Conservation (phyloP, 2,113 vertebrate species). For the Sinocyclocheilus maitianheensis region DNA sequence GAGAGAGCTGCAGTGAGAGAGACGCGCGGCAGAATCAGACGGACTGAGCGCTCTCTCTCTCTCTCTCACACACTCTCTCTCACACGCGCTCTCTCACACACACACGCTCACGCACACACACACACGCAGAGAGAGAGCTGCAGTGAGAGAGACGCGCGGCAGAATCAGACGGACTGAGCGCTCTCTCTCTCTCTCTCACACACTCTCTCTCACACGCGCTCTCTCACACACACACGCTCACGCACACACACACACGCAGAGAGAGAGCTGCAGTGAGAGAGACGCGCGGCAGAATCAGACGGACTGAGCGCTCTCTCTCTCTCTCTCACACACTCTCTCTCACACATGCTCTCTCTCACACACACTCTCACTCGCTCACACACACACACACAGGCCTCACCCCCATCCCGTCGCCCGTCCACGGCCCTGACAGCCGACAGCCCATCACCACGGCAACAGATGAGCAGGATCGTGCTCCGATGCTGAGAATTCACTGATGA, state of each 20-base stretch:
- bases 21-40: too few relatives aligned
- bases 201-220: not conserved
- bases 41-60: too few relatives aligned
- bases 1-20: too few relatives aligned
- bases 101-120: too few relatives aligned
- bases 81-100: slow-evolving; percentile 1
- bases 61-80: not conserved
- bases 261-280: too few relatives aligned
- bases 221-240: not conserved
- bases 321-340: too few relatives aligned
- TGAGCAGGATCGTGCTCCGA: slow-evolving; percentile 24
- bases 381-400: slow-evolving; percentile 49
- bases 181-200: not conserved
- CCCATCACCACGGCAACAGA: slow-evolving; percentile 63
- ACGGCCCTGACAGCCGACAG: slow-evolving; percentile 62
- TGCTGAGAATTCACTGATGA: not conserved
- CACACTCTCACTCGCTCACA: not conserved
- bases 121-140: too few relatives aligned
- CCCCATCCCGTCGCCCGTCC: slow-evolving; percentile 57
- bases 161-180: too few relatives aligned
- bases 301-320: too few relatives aligned
- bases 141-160: too few relatives aligned
- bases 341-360: not conserved
- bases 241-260: too few relatives aligned
- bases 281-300: too few relatives aligned